These are phyloP conservation scores for Trilocha varians DNA, from an alignment of 2,888 invertebrate species.

Conservation along the genomic window DNA sequence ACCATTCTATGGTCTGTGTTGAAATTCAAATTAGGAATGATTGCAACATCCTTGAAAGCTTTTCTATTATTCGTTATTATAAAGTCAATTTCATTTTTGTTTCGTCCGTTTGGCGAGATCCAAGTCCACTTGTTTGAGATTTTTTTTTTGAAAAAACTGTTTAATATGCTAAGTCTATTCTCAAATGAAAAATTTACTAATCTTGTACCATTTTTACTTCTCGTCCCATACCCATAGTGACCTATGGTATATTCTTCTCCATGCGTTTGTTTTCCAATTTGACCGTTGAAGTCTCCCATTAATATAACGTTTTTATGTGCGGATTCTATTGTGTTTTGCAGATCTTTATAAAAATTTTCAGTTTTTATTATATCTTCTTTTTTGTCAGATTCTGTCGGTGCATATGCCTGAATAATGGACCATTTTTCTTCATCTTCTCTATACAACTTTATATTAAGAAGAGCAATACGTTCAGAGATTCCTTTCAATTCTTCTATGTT, in stretches of 20 bases:
- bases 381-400: slow-evolving; percentile 15
- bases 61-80: slow-evolving; percentile 14
- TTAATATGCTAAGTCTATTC: slow-evolving; percentile 12
- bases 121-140: slow-evolving; percentile 15
- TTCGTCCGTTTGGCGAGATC: slow-evolving; percentile 13
- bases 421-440: slow-evolving; percentile 9
- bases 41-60: slow-evolving; percentile 9
- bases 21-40: not conserved
- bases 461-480: slow-evolving; percentile 13
- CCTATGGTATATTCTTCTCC: slow-evolving; percentile 14
- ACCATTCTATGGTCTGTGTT: slow-evolving; percentile 17
- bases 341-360: slow-evolving; percentile 11
- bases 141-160: slow-evolving; percentile 14
- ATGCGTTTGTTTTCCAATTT: slow-evolving; percentile 9
- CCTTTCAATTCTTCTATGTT: slow-evolving; percentile 15
- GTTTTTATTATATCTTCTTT: slow-evolving; percentile 13
- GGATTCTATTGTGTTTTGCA: slow-evolving; percentile 7
- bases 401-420: slow-evolving; percentile 18
- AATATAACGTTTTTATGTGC: slow-evolving; percentile 12
- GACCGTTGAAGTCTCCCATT: no score
- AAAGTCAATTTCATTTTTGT: slow-evolving; percentile 9
- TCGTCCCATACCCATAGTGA: slow-evolving; percentile 10
- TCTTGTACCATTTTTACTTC: slow-evolving; percentile 14
- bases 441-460: slow-evolving; percentile 4
- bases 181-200: slow-evolving; percentile 10